Percentiles rank a stretch among this genome's conserved stretches.
Conservation (phyloP, 1,140 invertebrate genomes). For the Copidosoma floridanum region DNA sequence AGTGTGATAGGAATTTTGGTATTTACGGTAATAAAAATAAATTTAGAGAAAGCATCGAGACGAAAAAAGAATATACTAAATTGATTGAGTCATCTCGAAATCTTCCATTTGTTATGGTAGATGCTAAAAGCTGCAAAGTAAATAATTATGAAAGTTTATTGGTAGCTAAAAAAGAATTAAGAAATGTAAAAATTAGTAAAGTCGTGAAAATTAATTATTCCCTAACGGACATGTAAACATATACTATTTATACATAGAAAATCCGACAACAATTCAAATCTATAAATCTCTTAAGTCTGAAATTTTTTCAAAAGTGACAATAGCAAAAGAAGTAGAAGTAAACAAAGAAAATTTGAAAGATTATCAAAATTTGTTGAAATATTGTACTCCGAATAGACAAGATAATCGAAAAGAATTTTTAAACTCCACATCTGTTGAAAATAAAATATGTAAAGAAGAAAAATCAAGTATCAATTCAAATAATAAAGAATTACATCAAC, state of each 20-base stretch:
- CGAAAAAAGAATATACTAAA: too few relatives aligned
- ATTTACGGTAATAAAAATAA: too few relatives aligned
- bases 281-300: background rate
- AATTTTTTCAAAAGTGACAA: background rate
- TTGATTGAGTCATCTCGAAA: background rate
- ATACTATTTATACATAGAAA: background rate
- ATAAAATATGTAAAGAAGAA: too few relatives aligned
- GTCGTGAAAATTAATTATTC: background rate
- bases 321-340: background rate
- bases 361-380: background rate
- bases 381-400: background rate
- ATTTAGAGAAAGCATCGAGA: background rate
- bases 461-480: too few relatives aligned
- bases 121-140: background rate
- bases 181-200: too few relatives aligned
- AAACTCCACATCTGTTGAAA: too few relatives aligned
- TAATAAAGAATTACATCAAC: too few relatives aligned
- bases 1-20: constrained; percentile 11
- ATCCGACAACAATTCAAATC: background rate
- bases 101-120: background rate
- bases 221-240: background rate
- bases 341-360: background rate
- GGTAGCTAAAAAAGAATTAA: too few relatives aligned
- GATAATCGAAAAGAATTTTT: background rate
- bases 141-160: too few relatives aligned